Evolutionary conservation across 2,113 vertebrate genomes (phyloP).

Genomic region (Pelmatolapia mariae): DNA sequence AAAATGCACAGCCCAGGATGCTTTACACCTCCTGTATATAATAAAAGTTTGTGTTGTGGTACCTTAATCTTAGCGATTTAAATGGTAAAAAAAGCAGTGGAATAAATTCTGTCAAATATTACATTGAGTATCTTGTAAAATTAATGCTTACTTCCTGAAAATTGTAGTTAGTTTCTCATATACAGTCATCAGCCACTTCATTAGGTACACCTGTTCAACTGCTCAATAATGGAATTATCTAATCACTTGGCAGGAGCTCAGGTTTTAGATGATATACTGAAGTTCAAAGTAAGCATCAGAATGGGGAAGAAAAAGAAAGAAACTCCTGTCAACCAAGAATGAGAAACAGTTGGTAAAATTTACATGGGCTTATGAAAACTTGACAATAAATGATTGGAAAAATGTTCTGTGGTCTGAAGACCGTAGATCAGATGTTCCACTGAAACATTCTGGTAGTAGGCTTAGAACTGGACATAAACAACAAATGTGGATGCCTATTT

Average conservation of each 20-base stretch:
- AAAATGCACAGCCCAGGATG: not conserved
- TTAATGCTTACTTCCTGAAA: not conserved
- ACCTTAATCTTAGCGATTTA: not conserved
- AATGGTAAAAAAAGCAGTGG: not conserved
- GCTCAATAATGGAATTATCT: not conserved
- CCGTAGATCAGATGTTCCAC: not conserved
- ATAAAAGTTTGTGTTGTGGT: not conserved
- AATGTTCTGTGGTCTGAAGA: not conserved
- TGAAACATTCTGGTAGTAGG: not conserved
- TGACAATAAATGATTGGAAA: not conserved
- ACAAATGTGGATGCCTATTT: not conserved
- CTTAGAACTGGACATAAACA: not conserved
- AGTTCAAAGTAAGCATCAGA: not conserved
- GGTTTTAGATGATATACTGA: not conserved
- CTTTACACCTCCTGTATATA: not conserved
- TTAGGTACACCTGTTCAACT: not conserved
- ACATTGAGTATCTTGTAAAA: not conserved
- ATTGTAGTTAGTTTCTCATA: not conserved
- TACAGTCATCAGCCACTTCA: not conserved
- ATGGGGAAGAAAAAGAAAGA: not conserved
- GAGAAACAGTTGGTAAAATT: not conserved
- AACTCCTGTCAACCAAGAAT: not conserved
- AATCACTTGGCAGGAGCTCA: not conserved
- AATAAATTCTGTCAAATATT: not conserved
- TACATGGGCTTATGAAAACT: not conserved